These are phyloP conservation scores for Gnathochromis pfefferi DNA, from an alignment of 2,113 vertebrate genomes.

Conservation along the genomic window DNA sequence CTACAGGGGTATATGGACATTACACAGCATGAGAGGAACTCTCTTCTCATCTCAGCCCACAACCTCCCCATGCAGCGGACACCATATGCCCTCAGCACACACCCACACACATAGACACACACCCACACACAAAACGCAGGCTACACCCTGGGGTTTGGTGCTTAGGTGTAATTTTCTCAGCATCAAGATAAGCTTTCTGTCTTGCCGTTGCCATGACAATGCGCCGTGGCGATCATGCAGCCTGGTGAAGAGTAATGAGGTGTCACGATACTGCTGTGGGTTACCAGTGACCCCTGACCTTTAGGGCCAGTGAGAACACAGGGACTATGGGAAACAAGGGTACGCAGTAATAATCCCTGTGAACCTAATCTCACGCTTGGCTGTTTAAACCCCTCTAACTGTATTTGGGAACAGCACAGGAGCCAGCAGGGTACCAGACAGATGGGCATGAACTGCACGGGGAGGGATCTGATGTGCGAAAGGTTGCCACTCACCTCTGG, in stretches of 20 bases:
- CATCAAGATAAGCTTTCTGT: constrained; percentile 38
- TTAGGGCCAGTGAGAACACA: constrained; percentile 21
- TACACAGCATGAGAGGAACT: constrained; percentile 43
- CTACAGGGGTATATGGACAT: constrained; percentile 30
- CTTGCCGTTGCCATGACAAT: constrained; percentile 51
- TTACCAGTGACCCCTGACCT: constrained; percentile 47
- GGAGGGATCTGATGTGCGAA: neutral
- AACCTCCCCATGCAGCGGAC: constrained; percentile 28
- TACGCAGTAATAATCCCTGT: constrained; percentile 7
- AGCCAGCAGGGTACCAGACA: neutral
- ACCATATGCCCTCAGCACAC: constrained; percentile 18
- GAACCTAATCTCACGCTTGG: constrained; percentile 34
- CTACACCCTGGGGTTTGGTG: constrained; percentile 12
- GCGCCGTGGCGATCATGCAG: neutral
- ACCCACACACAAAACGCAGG: neutral
- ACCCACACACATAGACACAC: neutral
- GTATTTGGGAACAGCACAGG: neutral
- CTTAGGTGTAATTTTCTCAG: constrained; percentile 45
- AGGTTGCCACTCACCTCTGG: neutral
- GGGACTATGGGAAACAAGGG: constrained; percentile 20
- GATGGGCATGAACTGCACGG: neutral
- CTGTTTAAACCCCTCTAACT: constrained; percentile 13
- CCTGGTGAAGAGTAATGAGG: constrained; percentile 49
- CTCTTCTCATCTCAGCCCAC: constrained; percentile 34
- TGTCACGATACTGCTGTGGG: constrained; percentile 32